Evolutionary conservation across 2,888 invertebrate genomes (phyloP), one percentile per base, ranked within the genome.

Genomic region (Synanthedon myopaeformis): DNA sequence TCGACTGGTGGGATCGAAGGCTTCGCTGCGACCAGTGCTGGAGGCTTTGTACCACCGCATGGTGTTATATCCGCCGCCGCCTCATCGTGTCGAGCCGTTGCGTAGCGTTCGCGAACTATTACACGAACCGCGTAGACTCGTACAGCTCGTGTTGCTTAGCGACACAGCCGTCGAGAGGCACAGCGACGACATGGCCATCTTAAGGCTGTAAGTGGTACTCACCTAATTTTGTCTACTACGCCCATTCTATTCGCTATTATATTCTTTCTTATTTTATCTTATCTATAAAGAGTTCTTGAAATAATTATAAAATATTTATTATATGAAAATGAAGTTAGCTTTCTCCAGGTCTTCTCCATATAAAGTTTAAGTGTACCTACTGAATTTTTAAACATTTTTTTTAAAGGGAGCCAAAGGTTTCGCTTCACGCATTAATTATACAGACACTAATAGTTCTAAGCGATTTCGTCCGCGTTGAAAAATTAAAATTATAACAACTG

Each of bases 1-100:
- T 1, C 90, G 96, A 12, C 84, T 97, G 45, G 96, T 97, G 0
- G 98, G 97, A 0, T 92, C 94, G 42, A 94, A 96, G 23, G 92
- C 94, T 0, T 92, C 93, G n/a, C 81, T 98, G 51, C 90, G 97
- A 12, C 96, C 97, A 8, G 97, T 97, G 49, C 81, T 98, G 50
- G 97, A 97, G 74, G 96, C 97, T 0, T 88, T 98, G 1, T 97
- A 97, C 72, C 97, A 98, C 77, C 90, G 97, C 54, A 96, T 97
- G 93, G 82, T 97, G 3, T 88, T 97, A 0, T 92, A 97, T 77
- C 96, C 97, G 13, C 94, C 95, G 0, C 92, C 95, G 0, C 90
- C 92, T 49, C 95, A 96, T 72, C 89, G 97, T 49, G 89, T 95
- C 8, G 97, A 97, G 65, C 94, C 97, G 0, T 71, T 98, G 35